phyloP scores from a whole-genome alignment of 2,797 vertebrate species.

The Micropoecilia bifurca region DNA sequence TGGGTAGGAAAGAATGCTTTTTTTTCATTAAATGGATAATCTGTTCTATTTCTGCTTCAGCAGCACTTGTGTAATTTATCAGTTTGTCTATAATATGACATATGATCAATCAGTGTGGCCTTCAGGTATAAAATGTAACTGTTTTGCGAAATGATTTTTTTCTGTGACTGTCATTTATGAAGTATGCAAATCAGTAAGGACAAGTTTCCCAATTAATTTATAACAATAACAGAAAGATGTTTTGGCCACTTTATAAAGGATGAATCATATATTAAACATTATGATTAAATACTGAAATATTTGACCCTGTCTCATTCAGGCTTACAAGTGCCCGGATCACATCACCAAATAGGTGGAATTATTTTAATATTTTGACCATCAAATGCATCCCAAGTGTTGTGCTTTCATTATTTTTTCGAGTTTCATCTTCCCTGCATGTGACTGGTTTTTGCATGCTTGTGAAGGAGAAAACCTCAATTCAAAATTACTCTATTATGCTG shows the following conservation, averaged over 20 bases:
- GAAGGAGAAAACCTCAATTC: conserved; percentile 63
- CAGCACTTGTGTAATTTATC: conserved; percentile 42
- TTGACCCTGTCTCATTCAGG: conserved; percentile 80
- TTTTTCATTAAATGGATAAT: conserved; percentile 41
- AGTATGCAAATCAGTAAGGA: conserved; percentile 35
- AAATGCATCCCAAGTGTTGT: conserved; percentile 76
- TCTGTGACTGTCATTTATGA: conserved; percentile 28
- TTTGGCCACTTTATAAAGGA: conserved; percentile 37
- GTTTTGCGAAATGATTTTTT: conserved; percentile 39
- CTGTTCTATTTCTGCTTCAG: conserved; percentile 45
- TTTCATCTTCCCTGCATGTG: conserved; percentile 72
- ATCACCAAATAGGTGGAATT: conserved; percentile 81
- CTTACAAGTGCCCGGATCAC: conserved; percentile 78
- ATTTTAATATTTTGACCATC: conserved; percentile 77
- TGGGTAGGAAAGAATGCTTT: conserved; percentile 87
- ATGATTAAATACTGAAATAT: conserved; percentile 73
- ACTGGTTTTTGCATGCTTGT: conserved; percentile 76
- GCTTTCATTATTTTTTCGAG: conserved; percentile 61
- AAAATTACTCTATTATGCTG: conserved; percentile 59
- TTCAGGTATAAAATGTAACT: conserved; percentile 44
- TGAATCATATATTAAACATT: conserved; percentile 57
- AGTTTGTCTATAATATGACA: conserved; percentile 31
- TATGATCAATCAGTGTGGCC: conserved; percentile 39
- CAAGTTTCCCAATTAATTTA: conserved; percentile 40
- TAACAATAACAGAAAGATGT: conserved; percentile 37